These are phyloP conservation scores for Amyelois transitella DNA, from an alignment of 1,140 invertebrate genomes.

Conservation along the genomic window DNA sequence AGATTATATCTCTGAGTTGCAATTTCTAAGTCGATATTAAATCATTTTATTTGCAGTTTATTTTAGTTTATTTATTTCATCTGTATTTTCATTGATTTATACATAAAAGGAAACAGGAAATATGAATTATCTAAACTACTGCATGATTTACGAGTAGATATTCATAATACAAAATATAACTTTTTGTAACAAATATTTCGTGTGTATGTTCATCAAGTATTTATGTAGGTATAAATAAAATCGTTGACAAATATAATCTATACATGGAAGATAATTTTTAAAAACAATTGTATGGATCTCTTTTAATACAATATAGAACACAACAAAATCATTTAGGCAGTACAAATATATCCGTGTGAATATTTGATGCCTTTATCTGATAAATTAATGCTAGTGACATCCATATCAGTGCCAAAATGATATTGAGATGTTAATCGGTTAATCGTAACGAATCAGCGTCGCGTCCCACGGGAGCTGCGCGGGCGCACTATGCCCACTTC, in stretches of 20 bases:
- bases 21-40: slow-evolving; percentile 2
- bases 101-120: background rate
- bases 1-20: slow-evolving; percentile 2
- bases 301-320: background rate
- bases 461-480: slow-evolving; percentile 46
- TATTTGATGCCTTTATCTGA: background rate
- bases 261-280: no score
- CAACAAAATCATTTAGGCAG: background rate
- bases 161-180: no score
- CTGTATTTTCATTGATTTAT: background rate
- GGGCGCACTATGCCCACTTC: slow-evolving; percentile 42
- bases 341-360: background rate
- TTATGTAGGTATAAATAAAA: no score
- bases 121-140: no score
- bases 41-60: background rate
- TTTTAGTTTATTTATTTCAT: background rate
- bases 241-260: no score
- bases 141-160: no score
- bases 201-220: no score
- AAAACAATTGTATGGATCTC: no score
- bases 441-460: slow-evolving; percentile 27
- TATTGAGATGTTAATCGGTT: slow-evolving; percentile 35
- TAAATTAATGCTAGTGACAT: background rate
- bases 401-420: slow-evolving; percentile 20
- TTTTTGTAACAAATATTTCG: no score